Percentiles rank a stretch among this genome's conserved stretches.
Conservation (phyloP, 1,140 invertebrate species). For the Diachasmimorpha longicaudata region DNA sequence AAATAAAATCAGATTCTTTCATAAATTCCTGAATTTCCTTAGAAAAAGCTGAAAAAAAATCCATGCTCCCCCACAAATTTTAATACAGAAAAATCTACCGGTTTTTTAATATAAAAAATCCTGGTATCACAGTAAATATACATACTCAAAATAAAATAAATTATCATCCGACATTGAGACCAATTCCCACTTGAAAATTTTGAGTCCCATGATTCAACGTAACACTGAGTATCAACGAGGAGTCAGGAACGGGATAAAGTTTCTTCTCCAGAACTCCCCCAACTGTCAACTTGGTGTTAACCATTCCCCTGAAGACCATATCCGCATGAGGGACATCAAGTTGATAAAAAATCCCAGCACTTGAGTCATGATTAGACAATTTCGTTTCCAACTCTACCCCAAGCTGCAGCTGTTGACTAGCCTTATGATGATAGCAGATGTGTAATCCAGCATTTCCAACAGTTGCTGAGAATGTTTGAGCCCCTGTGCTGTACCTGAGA, state of each 20-base stretch:
- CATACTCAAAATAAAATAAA: not conserved
- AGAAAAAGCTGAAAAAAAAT: too few species aligned
- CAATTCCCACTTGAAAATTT: slow-evolving; percentile 67
- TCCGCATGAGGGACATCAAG: slow-evolving; percentile 77
- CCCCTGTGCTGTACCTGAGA: slow-evolving; percentile 71
- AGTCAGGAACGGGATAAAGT: slow-evolving; percentile 70
- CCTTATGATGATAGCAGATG: slow-evolving; percentile 74
- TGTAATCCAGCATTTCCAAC: slow-evolving; percentile 71
- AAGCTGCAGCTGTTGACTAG: slow-evolving; percentile 72
- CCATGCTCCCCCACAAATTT: too few species aligned
- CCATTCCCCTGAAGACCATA: slow-evolving; percentile 71
- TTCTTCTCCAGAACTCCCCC: slow-evolving; percentile 78
- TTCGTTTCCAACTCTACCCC: slow-evolving; percentile 69
- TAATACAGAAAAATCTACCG: too few species aligned
- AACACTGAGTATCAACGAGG: slow-evolving; percentile 74
- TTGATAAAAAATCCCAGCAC: slow-evolving; percentile 77
- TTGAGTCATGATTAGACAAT: slow-evolving; percentile 68
- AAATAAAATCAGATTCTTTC: too few species aligned
- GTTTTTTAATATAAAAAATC: not conserved
- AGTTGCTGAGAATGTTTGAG: slow-evolving; percentile 72
- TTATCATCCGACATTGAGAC: slow-evolving; percentile 66
- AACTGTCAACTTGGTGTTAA: slow-evolving; percentile 77
- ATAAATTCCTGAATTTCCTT: too few species aligned
- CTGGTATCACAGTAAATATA: not conserved
- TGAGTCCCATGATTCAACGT: slow-evolving; percentile 74